Conservation (phyloP, 1,140 invertebrate genomes). For the Bacillus rossius region DNA sequence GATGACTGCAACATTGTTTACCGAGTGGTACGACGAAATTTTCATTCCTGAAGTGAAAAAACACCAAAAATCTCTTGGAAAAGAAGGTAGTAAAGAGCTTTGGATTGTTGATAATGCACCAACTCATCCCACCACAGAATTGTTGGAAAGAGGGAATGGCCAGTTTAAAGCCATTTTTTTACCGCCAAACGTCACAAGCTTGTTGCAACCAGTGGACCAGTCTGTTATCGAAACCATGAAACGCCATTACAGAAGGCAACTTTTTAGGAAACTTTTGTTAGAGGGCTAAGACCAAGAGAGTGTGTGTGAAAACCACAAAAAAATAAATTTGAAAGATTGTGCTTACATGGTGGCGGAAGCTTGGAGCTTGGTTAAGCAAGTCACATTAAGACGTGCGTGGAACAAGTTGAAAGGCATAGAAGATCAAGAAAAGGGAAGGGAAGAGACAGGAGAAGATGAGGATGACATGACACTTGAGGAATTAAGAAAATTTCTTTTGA, state of each 20-base stretch:
- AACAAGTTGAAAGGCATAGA: no score
- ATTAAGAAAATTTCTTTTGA: no score
- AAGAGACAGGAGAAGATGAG: no score
- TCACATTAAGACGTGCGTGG: no score
- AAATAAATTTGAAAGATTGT: no score
- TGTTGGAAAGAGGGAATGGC: no score
- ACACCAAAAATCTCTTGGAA: slow-evolving; percentile 15
- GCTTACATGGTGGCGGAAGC: no score
- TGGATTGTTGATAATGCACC: slow-evolving; percentile 44
- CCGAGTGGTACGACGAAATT: slow-evolving; percentile 28
- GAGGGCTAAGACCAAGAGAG: no score
- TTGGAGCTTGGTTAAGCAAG: no score
- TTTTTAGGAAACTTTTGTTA: slow-evolving; percentile 18
- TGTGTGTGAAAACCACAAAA: no score
- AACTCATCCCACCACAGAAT: slow-evolving; percentile 33
- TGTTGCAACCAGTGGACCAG: slow-evolving; percentile 47
- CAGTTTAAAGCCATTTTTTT: slow-evolving; percentile 36
- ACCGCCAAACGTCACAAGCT: slow-evolving; percentile 42
- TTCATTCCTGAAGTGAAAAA: slow-evolving; percentile 32
- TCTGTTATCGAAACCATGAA: slow-evolving; percentile 40
- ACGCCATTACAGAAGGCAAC: slow-evolving; percentile 33
- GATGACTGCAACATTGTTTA: slow-evolving; percentile 30
- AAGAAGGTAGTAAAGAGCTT: slow-evolving; percentile 32
- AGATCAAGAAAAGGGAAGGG: no score
- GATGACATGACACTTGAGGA: no score